phyloP scores from a whole-genome alignment of 2,888 invertebrate species.

The Parascotia fuliginaria region DNA sequence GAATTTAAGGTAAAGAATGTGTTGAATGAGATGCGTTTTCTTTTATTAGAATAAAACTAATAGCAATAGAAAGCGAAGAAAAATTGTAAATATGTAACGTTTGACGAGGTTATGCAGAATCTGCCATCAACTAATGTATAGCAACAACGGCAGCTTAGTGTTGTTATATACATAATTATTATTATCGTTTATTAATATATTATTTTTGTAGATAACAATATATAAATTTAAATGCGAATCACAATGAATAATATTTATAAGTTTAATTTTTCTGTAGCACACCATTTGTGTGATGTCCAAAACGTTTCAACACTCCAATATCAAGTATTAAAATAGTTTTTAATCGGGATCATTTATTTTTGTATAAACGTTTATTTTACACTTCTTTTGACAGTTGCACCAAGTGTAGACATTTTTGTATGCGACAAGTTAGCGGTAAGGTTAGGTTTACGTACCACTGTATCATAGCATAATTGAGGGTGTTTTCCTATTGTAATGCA shows the following conservation, averaged over 20 bases:
- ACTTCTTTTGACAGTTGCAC: slow-evolving; percentile 59
- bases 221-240: slow-evolving; percentile 60
- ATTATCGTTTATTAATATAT: slow-evolving; percentile 41
- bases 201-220: slow-evolving; percentile 53
- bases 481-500: slow-evolving; percentile 52
- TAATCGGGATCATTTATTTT: slow-evolving; percentile 72
- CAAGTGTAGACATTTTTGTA: slow-evolving; percentile 68
- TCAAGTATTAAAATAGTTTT: slow-evolving; percentile 64
- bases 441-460: slow-evolving; percentile 46
- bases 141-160: slow-evolving; percentile 63
- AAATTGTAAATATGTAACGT: neutral
- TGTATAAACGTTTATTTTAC: slow-evolving; percentile 65
- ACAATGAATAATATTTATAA: slow-evolving; percentile 48
- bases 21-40: no score
- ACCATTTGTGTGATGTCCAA: slow-evolving; percentile 24
- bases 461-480: slow-evolving; percentile 46
- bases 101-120: neutral
- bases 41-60: no score
- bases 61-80: no score
- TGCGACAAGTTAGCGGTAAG: slow-evolving; percentile 58
- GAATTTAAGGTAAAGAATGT: no score
- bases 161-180: slow-evolving; percentile 50
- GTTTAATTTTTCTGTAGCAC: slow-evolving; percentile 7
- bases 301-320: slow-evolving; percentile 55
- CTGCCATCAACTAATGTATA: slow-evolving; percentile 7